Conservation (phyloP, 2,797 vertebrate species). For the Bucorvus abyssinicus region DNA sequence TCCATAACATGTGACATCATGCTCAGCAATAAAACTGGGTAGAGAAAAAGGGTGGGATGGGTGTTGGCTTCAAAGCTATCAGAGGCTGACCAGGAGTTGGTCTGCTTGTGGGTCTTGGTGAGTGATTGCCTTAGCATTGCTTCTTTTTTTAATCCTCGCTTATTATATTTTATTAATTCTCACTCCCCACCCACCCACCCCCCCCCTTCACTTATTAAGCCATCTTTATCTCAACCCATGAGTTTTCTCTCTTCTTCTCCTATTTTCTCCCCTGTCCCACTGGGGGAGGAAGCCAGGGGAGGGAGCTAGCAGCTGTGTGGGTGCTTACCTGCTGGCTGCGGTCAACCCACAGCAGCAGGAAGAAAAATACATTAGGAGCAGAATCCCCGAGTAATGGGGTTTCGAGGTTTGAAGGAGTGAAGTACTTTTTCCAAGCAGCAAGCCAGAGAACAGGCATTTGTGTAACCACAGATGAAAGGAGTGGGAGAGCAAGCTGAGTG, state of each 20-base stretch:
- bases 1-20: not conserved
- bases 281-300: not conserved
- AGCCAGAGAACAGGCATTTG: not conserved
- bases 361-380: not conserved
- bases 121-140: not conserved
- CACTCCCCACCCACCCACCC: no score
- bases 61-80: not conserved
- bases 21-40: not conserved
- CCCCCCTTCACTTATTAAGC: not conserved
- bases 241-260: not conserved
- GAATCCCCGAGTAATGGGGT: not conserved
- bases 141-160: not conserved
- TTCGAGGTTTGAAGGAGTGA: not conserved
- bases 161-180: not conserved
- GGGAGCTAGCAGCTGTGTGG: not conserved
- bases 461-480: not conserved
- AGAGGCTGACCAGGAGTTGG: rapidly evolving
- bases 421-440: not conserved
- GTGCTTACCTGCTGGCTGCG: not conserved
- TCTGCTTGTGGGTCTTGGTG: not conserved
- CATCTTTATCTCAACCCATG: not conserved
- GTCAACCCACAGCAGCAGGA: not conserved
- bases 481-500: not conserved
- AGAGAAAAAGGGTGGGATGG: not conserved
- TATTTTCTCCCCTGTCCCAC: not conserved